Evolutionary conservation across 1,140 invertebrate species (phyloP), one percentile per base, ranked within the genome.

Genomic region (Protaetia brevitarsis): DNA sequence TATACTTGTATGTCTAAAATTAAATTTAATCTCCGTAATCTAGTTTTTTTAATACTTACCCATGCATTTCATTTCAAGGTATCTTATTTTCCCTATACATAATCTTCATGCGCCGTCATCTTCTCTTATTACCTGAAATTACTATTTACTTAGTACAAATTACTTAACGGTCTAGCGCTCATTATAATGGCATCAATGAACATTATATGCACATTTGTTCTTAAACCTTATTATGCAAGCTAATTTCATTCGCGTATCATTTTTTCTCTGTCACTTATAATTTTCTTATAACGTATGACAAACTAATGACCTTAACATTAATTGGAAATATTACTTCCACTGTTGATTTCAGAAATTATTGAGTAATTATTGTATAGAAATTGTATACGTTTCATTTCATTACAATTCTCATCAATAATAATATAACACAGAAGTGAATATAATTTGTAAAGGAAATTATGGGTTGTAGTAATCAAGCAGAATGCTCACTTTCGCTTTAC

Each of bases 151-250:
- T 51, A 19, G 3, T 51, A 19, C 41, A 51, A n/a, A 51, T 51
- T 51, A 51, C 16, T 51, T 51, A 51, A 51, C 41, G 41, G 41
- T 51, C 41, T 51, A 51, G 41, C 41, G 41, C 41, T 51, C 41
- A 51, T 51, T 51, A 23, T 51, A 51, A 51, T 23, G 16, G 26
- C 41, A 23, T 51, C 41, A 19, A 13, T 26, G 16, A 19, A 23
- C 41, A 51, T 51, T 51, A 51, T 23, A 5, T 26, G 41, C 41
- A 51, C 41, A 23, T 23, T 23, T 19, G n/a, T n/a, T 23, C 11
- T 23, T 19, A 51, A 19, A 23, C 41, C 21, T 3, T 19, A 21
- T 23, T 51, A 51, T 23, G 19, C 26, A 51, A 51, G 13, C 19
- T 51, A 51, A 51, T 51, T 23, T 51, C 13, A 21, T 21, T 34